Base-by-base conservation (phyloP, 2,113 vertebrate genomes). In the Jacana jacana region DNA sequence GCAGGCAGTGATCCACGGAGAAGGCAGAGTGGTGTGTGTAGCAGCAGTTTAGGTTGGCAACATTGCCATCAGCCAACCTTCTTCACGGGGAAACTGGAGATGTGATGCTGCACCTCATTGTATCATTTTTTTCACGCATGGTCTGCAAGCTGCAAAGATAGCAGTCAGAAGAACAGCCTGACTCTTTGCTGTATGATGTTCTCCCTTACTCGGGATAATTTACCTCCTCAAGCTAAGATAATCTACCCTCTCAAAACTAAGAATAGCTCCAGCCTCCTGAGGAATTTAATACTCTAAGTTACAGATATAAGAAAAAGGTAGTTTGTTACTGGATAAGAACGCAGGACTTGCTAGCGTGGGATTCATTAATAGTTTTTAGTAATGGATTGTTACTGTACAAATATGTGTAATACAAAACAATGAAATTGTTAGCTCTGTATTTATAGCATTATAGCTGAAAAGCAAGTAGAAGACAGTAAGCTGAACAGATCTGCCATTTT, bases 101-200 rank as follows among this genome's bases (percentile, higher is more conserved):
- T 37, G 10, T 22, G 25, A 7, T 19, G 23, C 23, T 39, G 12
- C n/a, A 42, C 3, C 3, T 2, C 13, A 4, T 2, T 23, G 23
- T 28, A 28, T 6, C 27, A 3, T 18, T n/a, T 49, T 37, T 83
- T 46, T 35, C 2, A 4, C 17, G 18, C 27, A 25, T 31, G 11
- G 1, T 75, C 44, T 68, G 5, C 0, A 6, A 72, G 7, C 40
- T 69, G 7, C 33, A 64, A 73, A 35, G 30, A 55, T 2, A 39
- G 17, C 19, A 52, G 24, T 27, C 51, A 81, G 28, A 40, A 90
- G 64, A 86, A 35, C 39, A 77, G 5, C 30, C 44, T 81, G 54
- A 27, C 7, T 70, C 37, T 57, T 55, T 27, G n/a, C 9, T 4
- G 9, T 19, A 42, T 1, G 2, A 48, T 60, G 10, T 35, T 81